Evolutionary conservation across 1,140 invertebrate genomes (phyloP), one percentile per base, ranked within the genome.

Genomic region (Atopsyche davidsoni): DNA sequence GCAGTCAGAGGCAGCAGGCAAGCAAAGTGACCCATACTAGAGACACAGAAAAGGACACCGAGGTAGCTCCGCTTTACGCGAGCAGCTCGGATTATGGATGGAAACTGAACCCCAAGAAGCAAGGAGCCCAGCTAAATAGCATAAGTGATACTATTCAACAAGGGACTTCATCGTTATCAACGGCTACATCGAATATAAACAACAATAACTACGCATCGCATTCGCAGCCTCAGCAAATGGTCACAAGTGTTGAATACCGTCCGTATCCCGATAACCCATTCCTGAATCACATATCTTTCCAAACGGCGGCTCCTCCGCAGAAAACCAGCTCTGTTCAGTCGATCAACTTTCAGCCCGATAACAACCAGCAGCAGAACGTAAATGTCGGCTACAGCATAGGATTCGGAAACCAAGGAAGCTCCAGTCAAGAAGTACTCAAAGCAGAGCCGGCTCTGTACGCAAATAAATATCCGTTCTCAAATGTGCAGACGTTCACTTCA

Each of bases 1-100:
- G 36, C 4, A 21, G 36, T 11, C 51, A 47, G 10, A 41, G 34
- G 56, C 61, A 38, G 38, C 55, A 38, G 62, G 64, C 34, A 66
- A 65, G 52, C 53, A 63, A 60, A 45, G 35, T 31, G 65, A 66
- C 34, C 14, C 35, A 39, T 22, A 50, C 46, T 25, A 23, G 54
- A 22, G 54, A 59, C 46, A n/a, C 52, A 24, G 65, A 69, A 18
- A 63, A 59, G 17, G 45, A 53, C 11, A 59, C 49, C 1, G 66
- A 68, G 43, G 59, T 56, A 51, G 66, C 70, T 40, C 65, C 60
- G 7, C 60, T 68, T 18, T 73, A 72, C 55, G 70, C 72, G 3
- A 65, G 68, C 45, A 69, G 69, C 34, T n/a, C n/a, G 19, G 69
- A 73, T 52, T 74, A 66, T 58, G 70, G 72, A 10, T 74, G 72